Evolutionary conservation across 2,888 invertebrate genomes (phyloP).

Genomic region (Alcis repandata): DNA sequence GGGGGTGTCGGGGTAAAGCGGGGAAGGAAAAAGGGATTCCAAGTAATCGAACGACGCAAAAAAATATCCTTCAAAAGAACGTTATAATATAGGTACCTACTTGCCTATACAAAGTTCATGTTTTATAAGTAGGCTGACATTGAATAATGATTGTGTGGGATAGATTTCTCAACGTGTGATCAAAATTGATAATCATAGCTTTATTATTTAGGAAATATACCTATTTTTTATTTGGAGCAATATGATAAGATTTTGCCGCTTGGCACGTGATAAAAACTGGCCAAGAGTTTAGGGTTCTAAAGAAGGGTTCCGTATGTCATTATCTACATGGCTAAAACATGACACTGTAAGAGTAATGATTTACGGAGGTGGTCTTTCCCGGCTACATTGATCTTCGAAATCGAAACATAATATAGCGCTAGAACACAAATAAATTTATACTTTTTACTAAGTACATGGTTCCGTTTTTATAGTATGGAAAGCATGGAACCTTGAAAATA

Average conservation of each 20-base stretch:
- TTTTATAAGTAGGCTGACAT: slow-evolving; percentile 27
- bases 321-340: neutral
- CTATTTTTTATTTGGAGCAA: neutral
- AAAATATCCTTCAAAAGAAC: slow-evolving; percentile 21
- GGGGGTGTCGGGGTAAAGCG: slow-evolving; percentile 9
- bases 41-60: slow-evolving; percentile 30
- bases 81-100: slow-evolving; percentile 15
- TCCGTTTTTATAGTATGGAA: neutral
- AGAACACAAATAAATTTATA: no score
- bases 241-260: neutral
- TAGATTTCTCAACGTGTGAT: slow-evolving; percentile 13
- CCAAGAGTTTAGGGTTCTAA: neutral
- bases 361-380: neutral
- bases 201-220: neutral
- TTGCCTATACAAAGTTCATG: slow-evolving; percentile 32
- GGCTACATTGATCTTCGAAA: neutral
- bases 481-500: slow-evolving; percentile 16
- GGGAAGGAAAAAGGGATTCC: slow-evolving; percentile 35
- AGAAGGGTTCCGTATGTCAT: neutral
- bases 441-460: no score
- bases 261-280: neutral
- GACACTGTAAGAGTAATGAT: neutral
- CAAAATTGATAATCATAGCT: neutral
- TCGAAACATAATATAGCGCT: no score
- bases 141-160: slow-evolving; percentile 22